Evolutionary conservation across 2,113 vertebrate genomes (phyloP).

Genomic region (Sinocyclocheilus anshuiensis): DNA sequence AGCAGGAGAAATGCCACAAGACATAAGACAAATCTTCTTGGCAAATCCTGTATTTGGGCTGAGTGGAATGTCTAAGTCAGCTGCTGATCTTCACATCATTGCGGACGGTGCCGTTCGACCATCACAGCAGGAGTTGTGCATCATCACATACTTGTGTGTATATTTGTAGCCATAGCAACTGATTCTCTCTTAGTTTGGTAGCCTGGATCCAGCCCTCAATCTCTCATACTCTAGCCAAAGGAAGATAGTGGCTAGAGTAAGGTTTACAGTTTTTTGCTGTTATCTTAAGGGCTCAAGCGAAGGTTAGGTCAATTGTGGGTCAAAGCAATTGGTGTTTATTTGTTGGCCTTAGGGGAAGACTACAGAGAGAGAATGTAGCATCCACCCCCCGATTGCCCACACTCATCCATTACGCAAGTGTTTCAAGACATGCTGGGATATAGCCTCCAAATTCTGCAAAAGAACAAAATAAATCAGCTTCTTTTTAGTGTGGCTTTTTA

Average conservation of each 20-base stretch:
- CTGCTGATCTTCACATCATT: conserved; percentile 4
- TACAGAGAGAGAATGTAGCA: background rate
- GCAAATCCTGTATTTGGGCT: conserved; percentile 5
- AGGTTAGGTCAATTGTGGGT: conserved; percentile 56
- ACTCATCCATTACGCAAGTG: background rate
- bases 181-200: conserved; percentile 26
- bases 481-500: background rate
- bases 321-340: conserved; percentile 47
- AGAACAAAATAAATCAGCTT: background rate
- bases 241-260: conserved; percentile 46
- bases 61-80: conserved; percentile 16
- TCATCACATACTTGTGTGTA: conserved; percentile 4
- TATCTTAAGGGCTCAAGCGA: conserved; percentile 11
- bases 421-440: conserved; percentile 1
- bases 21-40: background rate
- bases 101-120: background rate
- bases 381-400: background rate
- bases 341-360: conserved; percentile 4
- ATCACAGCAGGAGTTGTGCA: background rate
- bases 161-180: background rate
- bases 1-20: background rate
- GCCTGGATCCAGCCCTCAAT: conserved; percentile 28
- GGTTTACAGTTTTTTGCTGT: conserved; percentile 46
- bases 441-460: background rate
- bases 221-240: background rate